phyloP scores from a whole-genome alignment of 2,113 vertebrate genomes.

The Lepisosteus osseus region DNA sequence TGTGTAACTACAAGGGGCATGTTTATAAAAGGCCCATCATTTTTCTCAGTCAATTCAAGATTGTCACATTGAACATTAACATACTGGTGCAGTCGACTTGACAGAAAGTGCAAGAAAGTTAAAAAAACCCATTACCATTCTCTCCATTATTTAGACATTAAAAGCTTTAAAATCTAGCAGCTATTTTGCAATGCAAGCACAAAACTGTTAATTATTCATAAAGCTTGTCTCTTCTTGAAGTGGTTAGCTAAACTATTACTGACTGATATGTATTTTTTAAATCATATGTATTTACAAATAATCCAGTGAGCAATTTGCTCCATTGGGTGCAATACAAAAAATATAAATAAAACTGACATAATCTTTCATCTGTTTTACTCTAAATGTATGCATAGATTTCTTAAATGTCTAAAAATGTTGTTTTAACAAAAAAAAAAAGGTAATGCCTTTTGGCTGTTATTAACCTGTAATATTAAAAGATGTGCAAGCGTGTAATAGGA shows the following conservation, averaged over 20 bases:
- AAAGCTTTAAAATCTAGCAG: conserved; percentile 22
- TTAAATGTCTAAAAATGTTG: background rate
- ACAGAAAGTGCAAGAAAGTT: conserved; percentile 19
- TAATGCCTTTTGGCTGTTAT: background rate
- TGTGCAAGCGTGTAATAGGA: background rate
- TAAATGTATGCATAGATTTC: background rate
- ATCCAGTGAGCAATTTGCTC: conserved; percentile 3
- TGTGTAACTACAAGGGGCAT: background rate
- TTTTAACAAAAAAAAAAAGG: background rate
- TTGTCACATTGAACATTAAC: background rate
- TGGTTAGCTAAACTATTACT: conserved; percentile 24
- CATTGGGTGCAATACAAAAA: conserved; percentile 17
- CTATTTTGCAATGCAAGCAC: conserved; percentile 20
- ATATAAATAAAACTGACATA: conserved; percentile 20
- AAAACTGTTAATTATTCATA: conserved; percentile 16
- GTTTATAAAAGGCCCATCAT: background rate
- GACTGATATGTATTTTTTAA: conserved; percentile 21
- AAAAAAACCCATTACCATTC: background rate
- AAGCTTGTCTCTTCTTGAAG: background rate
- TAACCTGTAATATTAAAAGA: conserved; percentile 2
- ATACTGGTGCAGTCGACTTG: conserved; percentile 3
- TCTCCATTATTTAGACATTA: conserved; percentile 12
- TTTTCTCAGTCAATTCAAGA: background rate
- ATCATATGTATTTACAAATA: conserved; percentile 20
- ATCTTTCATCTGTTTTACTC: conserved; percentile 3